phyloP scores from a whole-genome alignment of 1,140 invertebrate species.

The Ooceraea biroi region DNA sequence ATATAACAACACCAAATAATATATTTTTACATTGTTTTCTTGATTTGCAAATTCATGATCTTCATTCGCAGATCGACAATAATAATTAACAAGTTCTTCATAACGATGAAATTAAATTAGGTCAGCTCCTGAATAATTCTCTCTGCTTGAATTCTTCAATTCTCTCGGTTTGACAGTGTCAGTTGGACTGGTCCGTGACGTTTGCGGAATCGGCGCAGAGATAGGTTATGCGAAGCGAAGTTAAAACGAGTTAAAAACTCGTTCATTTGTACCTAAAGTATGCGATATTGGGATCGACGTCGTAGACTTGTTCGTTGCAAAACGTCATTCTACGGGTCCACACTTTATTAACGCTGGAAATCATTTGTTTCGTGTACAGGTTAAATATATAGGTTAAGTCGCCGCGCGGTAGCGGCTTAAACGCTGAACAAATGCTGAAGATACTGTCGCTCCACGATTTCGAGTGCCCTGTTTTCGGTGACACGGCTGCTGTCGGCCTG shows the following conservation, averaged over 20 bases:
- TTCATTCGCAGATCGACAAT: no score
- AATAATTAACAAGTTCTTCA: no score
- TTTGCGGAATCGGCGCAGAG: no score
- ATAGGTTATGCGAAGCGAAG: no score
- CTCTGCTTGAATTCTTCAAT: no score
- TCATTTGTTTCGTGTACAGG: neutral
- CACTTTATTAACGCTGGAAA: neutral
- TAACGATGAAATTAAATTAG: no score
- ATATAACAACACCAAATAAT: no score
- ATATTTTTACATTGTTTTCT: no score
- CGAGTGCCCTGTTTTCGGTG: slow-evolving; percentile 72
- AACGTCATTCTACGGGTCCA: neutral
- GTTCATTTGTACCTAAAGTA: neutral
- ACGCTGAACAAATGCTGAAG: slow-evolving; percentile 77
- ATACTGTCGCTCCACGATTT: slow-evolving; percentile 80
- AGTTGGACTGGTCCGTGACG: no score
- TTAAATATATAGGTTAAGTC: slow-evolving; percentile 59
- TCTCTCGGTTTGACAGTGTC: no score
- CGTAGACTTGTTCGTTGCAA: neutral
- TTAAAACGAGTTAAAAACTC: neutral
- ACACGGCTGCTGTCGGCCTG: slow-evolving; percentile 73
- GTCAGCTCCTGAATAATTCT: no score
- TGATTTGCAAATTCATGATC: no score
- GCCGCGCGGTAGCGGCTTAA: neutral
- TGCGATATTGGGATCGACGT: neutral